Evolutionary conservation across 2,888 invertebrate species (phyloP), one percentile per base, ranked within the genome.

Genomic region (Conus canariensis): DNA sequence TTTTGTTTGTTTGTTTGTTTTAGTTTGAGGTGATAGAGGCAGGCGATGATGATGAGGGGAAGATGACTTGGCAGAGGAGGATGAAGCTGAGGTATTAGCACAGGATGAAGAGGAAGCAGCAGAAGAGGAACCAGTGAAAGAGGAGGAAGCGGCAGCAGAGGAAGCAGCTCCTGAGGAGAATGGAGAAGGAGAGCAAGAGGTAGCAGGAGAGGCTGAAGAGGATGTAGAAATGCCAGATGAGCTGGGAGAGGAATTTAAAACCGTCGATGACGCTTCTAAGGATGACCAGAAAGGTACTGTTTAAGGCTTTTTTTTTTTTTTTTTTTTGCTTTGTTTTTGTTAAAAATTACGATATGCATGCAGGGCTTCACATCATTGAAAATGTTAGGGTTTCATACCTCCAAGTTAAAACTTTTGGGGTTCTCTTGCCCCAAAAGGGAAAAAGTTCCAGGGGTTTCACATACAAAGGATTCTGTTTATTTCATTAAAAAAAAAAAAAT

Each of bases 151-250:
- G 12, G 12, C 64, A 64, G 64, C 64, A 14, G 64, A 64, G 16
- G 64, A 14, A 14, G 64, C 64, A 64, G 89, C 67, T 56, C 56
- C 19, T 22, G 86, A 89, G 91, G 93, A 94, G 92, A 92, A 92
- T 59, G 93, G 93, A 87, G 94, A 93, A 7, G 93, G 25, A 1
- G 82, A 58, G 58, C 19, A 83, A 19, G 56, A 83, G 58, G 19
- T 14, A 7, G 56, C 56, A 83, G 82, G 30, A 8, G 96, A 95
- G 64, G 96, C 96, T 88, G 96, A 91, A 30, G 91, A 92, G 77
- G 91, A 77, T 80, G 90, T 64, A 14, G 92, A 92, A 85, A 90
- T 91, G 85, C 89, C 89, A 9, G 91, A 93, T 59, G 92, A 91
- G 45, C 90, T 92, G 16, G 92, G 91, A 6, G 94, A 92, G 86